A percentile compares a stretch with the other conserved stretches of the same genome.
phyloP scores from a whole-genome alignment of 2,113 vertebrate genomes.

The Onychostoma macrolepis region DNA sequence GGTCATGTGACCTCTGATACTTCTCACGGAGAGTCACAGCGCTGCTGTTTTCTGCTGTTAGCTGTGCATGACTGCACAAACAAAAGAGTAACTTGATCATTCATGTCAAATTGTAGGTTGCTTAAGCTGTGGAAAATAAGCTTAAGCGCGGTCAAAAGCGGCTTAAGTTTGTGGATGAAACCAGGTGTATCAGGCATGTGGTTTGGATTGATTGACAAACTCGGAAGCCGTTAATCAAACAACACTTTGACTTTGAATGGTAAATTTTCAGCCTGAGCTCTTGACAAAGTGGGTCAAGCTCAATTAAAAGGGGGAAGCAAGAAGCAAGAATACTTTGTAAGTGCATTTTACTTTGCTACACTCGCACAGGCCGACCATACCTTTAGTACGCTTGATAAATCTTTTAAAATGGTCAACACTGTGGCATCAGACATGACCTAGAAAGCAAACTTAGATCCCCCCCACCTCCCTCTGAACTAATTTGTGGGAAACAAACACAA shows the following conservation, averaged over 20 bases:
- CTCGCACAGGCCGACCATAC: not conserved
- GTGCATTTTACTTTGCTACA: slow-evolving; percentile 47
- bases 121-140: slow-evolving; percentile 53
- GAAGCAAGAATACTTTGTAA: slow-evolving; percentile 36
- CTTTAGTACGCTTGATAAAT: slow-evolving; percentile 51
- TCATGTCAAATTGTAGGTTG: slow-evolving; percentile 69
- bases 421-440: slow-evolving; percentile 57
- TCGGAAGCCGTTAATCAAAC: slow-evolving; percentile 64
- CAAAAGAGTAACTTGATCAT: slow-evolving; percentile 65
- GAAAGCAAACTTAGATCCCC: slow-evolving; percentile 47
- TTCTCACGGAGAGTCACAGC: not conserved
- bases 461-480: not conserved
- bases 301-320: slow-evolving; percentile 61
- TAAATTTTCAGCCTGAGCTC: slow-evolving; percentile 72
- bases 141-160: not conserved
- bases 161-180: slow-evolving; percentile 44
- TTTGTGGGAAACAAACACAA: slow-evolving; percentile 60
- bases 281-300: slow-evolving; percentile 73
- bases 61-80: slow-evolving; percentile 67
- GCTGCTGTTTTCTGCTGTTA: slow-evolving; percentile 50
- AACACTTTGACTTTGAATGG: slow-evolving; percentile 51
- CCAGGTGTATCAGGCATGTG: not conserved
- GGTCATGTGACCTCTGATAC: not conserved
- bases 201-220: slow-evolving; percentile 48
- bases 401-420: slow-evolving; percentile 37